Evolutionary conservation across 2,888 invertebrate species (phyloP).

Genomic region (Matsumyia berberina): DNA sequence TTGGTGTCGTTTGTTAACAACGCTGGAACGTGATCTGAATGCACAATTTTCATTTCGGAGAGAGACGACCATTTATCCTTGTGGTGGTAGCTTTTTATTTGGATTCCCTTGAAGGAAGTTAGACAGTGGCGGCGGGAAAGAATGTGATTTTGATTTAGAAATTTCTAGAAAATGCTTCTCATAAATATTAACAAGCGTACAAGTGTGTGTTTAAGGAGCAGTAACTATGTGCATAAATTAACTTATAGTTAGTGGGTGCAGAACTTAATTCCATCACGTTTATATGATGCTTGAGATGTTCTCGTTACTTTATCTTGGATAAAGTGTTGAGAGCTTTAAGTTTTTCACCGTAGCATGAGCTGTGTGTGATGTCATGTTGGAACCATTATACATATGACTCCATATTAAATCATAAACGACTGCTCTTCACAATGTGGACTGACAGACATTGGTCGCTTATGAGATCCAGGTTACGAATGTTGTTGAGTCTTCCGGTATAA

Average conservation of each 20-base stretch:
- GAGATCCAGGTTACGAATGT: no score
- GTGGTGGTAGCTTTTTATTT: constrained; percentile 53
- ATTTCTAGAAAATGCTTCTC: neutral
- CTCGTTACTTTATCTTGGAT: no score
- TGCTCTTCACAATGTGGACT: no score
- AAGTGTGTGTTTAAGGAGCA: neutral
- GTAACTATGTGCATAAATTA: neutral
- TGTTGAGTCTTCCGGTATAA: no score
- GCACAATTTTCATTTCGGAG: constrained; percentile 42
- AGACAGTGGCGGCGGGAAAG: constrained; percentile 52
- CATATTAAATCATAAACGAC: no score
- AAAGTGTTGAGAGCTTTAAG: no score
- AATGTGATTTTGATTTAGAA: constrained; percentile 5
- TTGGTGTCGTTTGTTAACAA: constrained; percentile 71
- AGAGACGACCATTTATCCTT: constrained; percentile 42
- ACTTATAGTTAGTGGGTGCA: neutral
- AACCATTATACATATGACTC: no score
- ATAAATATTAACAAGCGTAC: constrained; percentile 14
- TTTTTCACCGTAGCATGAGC: no score
- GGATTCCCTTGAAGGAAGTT: constrained; percentile 53
- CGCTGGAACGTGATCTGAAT: constrained; percentile 64
- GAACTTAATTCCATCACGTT: neutral
- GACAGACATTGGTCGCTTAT: no score
- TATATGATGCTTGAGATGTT: neutral
- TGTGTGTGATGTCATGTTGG: no score